Evolutionary conservation across 2,888 invertebrate genomes (phyloP).

Genomic region (Muschampia plurimacula): DNA sequence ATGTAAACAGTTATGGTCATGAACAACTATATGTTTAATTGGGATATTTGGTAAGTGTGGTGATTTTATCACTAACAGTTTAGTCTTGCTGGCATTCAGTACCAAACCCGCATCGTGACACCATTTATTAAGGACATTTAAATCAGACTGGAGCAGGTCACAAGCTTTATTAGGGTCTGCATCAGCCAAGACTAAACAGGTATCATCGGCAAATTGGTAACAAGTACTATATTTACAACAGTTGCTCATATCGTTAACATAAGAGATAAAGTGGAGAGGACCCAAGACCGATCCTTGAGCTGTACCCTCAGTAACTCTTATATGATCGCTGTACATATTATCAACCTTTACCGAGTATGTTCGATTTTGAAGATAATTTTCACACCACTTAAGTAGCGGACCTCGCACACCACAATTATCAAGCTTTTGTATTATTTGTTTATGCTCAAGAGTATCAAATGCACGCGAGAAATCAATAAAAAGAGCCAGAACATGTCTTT

Average conservation of each 20-base stretch:
- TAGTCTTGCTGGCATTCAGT: neutral
- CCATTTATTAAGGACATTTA: neutral
- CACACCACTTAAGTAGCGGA: neutral
- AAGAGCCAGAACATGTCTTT: neutral
- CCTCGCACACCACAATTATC: neutral
- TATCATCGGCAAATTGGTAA: neutral
- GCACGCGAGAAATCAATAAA: conserved; percentile 8
- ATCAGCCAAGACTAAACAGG: neutral
- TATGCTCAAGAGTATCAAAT: neutral
- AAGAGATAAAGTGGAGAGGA: neutral
- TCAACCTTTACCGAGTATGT: neutral
- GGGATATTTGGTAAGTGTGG: neutral
- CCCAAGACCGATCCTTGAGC: neutral
- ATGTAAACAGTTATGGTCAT: neutral
- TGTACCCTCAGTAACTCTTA: neutral
- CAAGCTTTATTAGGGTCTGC: neutral
- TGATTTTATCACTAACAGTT: neutral
- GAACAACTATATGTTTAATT: neutral
- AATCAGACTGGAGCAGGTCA: neutral
- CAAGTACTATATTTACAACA: neutral
- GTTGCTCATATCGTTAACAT: neutral
- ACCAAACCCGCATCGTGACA: neutral
- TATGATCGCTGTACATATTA: neutral
- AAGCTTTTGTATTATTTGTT: neutral
- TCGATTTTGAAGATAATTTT: neutral